A percentile compares a stretch with the other conserved stretches of the same genome.
These are phyloP conservation scores for Coregonus suidteri DNA, from an alignment of 2,797 vertebrate genomes.

Conservation along the genomic window DNA sequence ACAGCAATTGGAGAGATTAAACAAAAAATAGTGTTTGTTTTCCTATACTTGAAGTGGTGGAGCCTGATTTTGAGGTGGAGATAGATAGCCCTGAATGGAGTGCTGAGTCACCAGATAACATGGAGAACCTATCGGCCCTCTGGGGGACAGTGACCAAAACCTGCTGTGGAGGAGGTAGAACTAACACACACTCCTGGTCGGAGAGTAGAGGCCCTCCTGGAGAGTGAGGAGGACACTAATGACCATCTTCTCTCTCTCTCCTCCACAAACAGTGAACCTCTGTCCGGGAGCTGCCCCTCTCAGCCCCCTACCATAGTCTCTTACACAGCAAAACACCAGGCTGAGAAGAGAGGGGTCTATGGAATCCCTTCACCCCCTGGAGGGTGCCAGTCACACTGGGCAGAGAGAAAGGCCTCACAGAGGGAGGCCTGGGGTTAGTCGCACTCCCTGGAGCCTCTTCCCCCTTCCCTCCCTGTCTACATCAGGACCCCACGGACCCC, in stretches of 20 bases:
- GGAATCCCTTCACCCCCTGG: constrained; percentile 72
- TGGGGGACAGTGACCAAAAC: constrained; percentile 77
- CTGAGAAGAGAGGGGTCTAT: constrained; percentile 73
- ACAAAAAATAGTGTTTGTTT: not conserved
- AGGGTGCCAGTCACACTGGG: constrained; percentile 81
- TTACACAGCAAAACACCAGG: constrained; percentile 80
- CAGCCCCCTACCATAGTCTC: constrained; percentile 60
- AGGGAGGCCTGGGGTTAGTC: constrained; percentile 62
- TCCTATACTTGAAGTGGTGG: constrained; percentile 44
- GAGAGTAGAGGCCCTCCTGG: constrained; percentile 67
- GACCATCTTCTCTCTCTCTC: constrained; percentile 66
- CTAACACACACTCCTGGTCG: constrained; percentile 83
- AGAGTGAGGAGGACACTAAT: constrained; percentile 68
- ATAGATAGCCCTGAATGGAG: constrained; percentile 67
- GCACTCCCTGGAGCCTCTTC: constrained; percentile 41
- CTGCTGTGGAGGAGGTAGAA: constrained; percentile 72
- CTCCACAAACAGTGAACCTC: constrained; percentile 29
- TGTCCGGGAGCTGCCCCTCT: constrained; percentile 42
- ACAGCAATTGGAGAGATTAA: not conserved
- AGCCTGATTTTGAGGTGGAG: constrained; percentile 54
- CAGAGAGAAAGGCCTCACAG: constrained; percentile 71
- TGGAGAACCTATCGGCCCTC: constrained; percentile 63
- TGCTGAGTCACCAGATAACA: constrained; percentile 48
- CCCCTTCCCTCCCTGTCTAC: constrained; percentile 58
- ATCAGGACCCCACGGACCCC: constrained; percentile 64